phyloP scores from a whole-genome alignment of 2,113 vertebrate species.

The Ginglymostoma cirratum region DNA sequence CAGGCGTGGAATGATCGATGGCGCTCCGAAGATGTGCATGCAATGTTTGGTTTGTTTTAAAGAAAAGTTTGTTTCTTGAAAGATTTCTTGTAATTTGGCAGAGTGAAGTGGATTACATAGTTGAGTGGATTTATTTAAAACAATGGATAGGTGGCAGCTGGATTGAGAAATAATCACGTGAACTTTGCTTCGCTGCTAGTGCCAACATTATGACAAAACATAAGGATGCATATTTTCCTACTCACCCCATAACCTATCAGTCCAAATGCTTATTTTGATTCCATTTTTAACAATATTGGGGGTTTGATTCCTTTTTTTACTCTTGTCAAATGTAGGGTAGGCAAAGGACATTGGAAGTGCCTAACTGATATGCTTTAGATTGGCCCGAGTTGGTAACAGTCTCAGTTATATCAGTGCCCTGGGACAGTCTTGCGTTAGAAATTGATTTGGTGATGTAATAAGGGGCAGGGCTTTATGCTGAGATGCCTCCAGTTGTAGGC shows the following conservation, averaged over 20 bases:
- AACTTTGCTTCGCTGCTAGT: neutral
- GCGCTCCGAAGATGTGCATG: neutral
- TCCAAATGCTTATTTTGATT: neutral
- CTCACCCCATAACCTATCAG: neutral
- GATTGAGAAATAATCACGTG: neutral
- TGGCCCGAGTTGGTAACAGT: neutral
- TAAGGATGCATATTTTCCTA: neutral
- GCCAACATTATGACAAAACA: neutral
- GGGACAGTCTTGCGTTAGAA: no score
- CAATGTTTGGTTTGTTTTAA: neutral
- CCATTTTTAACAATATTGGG: neutral
- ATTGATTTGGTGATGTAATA: no score
- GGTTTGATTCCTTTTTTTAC: neutral
- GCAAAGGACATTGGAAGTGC: neutral
- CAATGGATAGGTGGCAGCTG: neutral
- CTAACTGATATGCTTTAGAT: neutral
- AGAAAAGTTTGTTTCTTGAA: neutral
- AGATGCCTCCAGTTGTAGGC: no score
- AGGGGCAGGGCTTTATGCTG: no score
- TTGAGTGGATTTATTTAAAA: neutral
- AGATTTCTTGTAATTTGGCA: neutral
- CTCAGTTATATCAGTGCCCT: no score
- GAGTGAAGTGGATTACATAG: neutral
- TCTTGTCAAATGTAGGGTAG: neutral
- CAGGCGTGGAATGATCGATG: neutral